Evolutionary conservation across 2,797 vertebrate species (phyloP).

Genomic region (Tenualosa ilisha): DNA sequence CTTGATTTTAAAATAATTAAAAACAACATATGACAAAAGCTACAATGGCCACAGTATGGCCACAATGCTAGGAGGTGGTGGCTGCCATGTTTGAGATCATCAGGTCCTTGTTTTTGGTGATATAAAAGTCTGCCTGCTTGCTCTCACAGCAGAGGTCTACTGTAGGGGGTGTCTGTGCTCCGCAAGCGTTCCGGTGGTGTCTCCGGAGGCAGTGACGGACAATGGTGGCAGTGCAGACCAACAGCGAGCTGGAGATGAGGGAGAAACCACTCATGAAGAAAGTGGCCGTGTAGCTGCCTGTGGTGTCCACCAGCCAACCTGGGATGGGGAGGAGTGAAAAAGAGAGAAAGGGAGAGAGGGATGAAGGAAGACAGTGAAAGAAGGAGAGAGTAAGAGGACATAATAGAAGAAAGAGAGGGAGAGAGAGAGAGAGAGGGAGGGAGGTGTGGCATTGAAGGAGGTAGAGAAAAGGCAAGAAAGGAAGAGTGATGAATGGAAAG

Average conservation of each 20-base stretch:
- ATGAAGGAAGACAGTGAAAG: neutral
- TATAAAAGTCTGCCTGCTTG: conserved; percentile 45
- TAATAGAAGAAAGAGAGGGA: neutral
- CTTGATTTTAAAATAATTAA: conserved; percentile 32
- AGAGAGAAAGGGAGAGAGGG: neutral
- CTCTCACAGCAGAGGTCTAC: conserved; percentile 29
- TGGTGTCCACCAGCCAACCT: conserved; percentile 94
- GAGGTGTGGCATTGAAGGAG: no score
- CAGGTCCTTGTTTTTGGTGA: conserved; percentile 41
- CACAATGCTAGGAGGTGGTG: conserved; percentile 33
- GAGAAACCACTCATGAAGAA: conserved; percentile 88
- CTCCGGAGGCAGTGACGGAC: conserved; percentile 71
- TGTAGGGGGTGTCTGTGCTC: neutral
- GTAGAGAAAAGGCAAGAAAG: neutral
- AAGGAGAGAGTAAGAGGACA: neutral
- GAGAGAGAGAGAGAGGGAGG: neutral
- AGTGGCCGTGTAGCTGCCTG: conserved; percentile 85
- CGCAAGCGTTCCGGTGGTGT: conserved; percentile 39
- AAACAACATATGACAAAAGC: neutral
- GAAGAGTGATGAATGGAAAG: neutral
- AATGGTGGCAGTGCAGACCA: conserved; percentile 71
- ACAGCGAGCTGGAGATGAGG: conserved; percentile 81
- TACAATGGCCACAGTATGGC: neutral
- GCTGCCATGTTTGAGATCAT: conserved; percentile 29
- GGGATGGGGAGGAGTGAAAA: neutral